These are phyloP conservation scores for Meiosimyza decipiens DNA, from an alignment of 2,888 invertebrate species.

Conservation along the genomic window DNA sequence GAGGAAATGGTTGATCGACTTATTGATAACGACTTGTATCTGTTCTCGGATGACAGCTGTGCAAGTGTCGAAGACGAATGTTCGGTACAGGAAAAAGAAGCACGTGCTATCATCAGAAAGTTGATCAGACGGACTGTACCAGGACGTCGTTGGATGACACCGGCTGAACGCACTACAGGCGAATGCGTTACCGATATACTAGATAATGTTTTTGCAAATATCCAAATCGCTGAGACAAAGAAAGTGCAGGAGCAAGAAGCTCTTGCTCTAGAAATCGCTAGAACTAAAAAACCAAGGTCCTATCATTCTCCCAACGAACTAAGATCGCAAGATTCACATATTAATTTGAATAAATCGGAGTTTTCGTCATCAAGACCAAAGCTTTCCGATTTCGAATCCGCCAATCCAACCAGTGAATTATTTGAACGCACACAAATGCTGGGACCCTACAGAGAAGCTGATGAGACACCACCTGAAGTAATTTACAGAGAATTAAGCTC, in stretches of 20 bases:
- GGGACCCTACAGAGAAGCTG: too few relatives aligned
- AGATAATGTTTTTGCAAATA: constrained; percentile 49
- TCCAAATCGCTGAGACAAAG: constrained; percentile 2
- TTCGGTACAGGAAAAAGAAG: constrained; percentile 46
- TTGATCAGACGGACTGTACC: constrained; percentile 55
- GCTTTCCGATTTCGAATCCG: too few relatives aligned
- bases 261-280: too few relatives aligned
- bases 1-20: constrained; percentile 55
- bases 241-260: neutral
- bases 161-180: constrained; percentile 51
- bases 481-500: too few relatives aligned
- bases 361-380: too few relatives aligned
- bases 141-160: constrained; percentile 55
- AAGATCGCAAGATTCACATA: neutral
- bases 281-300: neutral
- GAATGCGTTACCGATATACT: constrained; percentile 52
- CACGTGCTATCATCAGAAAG: constrained; percentile 55
- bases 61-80: constrained; percentile 45
- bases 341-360: neutral
- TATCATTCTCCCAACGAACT: too few relatives aligned
- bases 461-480: too few relatives aligned
- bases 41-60: constrained; percentile 50
- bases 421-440: too few relatives aligned
- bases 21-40: constrained; percentile 55
- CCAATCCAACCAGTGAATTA: too few relatives aligned